Conservation (phyloP, 2,888 invertebrate species). For the Neoascia interrupta region DNA sequence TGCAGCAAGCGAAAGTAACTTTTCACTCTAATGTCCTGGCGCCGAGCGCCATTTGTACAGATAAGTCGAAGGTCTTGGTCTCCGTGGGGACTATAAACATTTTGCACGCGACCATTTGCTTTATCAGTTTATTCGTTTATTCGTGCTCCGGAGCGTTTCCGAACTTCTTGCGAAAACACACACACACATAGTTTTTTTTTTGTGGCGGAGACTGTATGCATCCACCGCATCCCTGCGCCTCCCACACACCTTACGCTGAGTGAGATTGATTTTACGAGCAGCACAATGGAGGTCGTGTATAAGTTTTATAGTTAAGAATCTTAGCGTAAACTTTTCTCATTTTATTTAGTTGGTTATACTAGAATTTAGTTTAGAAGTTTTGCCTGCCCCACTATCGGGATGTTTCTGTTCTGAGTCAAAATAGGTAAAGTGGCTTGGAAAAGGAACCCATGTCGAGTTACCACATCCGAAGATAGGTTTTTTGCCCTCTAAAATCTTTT, state of each 20-base stretch:
- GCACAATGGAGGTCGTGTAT: conserved; percentile 26
- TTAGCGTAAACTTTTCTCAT: conserved; percentile 38
- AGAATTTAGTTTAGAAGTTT: conserved; percentile 20
- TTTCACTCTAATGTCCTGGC: conserved; percentile 35
- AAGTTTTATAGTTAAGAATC: conserved; percentile 30
- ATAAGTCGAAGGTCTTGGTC: conserved; percentile 42
- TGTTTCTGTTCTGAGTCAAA: too few relatives aligned
- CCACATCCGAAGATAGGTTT: too few relatives aligned
- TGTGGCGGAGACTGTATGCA: not conserved
- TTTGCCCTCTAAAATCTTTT: too few relatives aligned
- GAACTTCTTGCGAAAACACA: conserved; percentile 33
- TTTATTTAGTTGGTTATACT: conserved; percentile 23
- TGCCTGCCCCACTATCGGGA: too few relatives aligned
- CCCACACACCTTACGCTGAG: too few relatives aligned
- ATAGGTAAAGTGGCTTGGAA: too few relatives aligned
- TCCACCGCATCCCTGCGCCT: too few relatives aligned
- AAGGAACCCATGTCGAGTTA: too few relatives aligned
- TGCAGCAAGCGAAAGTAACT: conserved; percentile 35
- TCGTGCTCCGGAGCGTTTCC: conserved; percentile 7
- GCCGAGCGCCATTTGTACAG: conserved; percentile 37
- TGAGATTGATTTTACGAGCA: conserved; percentile 49
- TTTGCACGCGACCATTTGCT: conserved; percentile 54
- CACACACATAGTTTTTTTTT: too few relatives aligned
- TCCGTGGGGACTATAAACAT: conserved; percentile 46
- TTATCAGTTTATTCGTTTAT: conserved; percentile 30